Conservation (phyloP, 2,113 vertebrate species). For the Seriola quinqueradiata region DNA sequence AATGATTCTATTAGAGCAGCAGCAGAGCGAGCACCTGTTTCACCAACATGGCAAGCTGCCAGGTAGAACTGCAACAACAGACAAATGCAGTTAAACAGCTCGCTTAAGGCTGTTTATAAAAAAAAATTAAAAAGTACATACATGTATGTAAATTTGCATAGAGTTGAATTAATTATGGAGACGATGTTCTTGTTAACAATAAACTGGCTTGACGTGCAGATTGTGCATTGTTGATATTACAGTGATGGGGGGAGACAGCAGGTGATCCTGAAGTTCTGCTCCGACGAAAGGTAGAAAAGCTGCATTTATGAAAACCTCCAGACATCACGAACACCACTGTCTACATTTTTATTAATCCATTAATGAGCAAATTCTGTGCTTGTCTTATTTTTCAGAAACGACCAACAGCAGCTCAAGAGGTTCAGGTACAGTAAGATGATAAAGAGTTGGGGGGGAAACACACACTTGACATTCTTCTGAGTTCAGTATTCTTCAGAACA, state of each 20-base stretch:
- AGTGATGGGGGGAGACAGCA: conserved; percentile 69
- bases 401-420: conserved; percentile 53
- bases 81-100: no score
- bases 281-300: conserved; percentile 64
- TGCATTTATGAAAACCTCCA: neutral
- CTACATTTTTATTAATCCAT: neutral
- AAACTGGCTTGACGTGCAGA: neutral
- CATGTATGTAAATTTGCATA: no score
- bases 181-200: neutral
- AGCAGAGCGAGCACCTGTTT: neutral
- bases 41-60: neutral
- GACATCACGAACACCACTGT: neutral
- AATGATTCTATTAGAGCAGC: neutral
- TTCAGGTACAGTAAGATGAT: conserved; percentile 72
- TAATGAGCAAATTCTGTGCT: neutral
- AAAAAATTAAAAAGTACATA: neutral
- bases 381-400: conserved; percentile 38
- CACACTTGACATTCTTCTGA: neutral
- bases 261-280: conserved; percentile 71
- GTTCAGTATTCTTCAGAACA: neutral
- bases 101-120: neutral
- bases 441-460: neutral
- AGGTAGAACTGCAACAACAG: neutral
- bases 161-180: neutral
- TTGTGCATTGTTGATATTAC: conserved; percentile 32